Base-by-base conservation (phyloP, 2,797 vertebrate genomes). In the Bucorvus abyssinicus region DNA sequence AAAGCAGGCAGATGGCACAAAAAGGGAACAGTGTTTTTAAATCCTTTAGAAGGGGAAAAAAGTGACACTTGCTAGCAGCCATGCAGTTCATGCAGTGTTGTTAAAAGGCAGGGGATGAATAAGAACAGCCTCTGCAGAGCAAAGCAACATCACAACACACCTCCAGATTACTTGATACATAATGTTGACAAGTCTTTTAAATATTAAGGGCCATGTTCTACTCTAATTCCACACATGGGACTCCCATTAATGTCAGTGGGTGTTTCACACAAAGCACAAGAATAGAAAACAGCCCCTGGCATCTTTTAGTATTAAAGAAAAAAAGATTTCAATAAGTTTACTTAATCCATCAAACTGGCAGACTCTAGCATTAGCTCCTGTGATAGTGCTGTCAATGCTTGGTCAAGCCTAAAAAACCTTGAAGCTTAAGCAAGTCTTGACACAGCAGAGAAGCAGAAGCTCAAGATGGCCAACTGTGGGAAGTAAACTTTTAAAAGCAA, bases 341-440 rank as follows among this genome's bases (percentile, higher is more conserved):
- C 88, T 97, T 95, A 97, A 95, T 96, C 91, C 93, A 96, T 94
- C 95, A 93, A 93, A 90, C 95, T 84, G 93, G 92, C 88, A 95
- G 92, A 89, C 84, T 91, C 71, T 12, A 89, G 90, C 95, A 94
- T 94, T 94, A 97, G 67, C 94, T 92, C 45, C 91, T 91, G 63
- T 86, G 93, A 96, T 95, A 95, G 85, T 8, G 16, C 95, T 97
- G 92, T 92, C 96, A 96, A 49, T 95, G 96, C 42, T 97, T 97
- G 94, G 95, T 96, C 90, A 96, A 96, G 94, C 96, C 95, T 95
- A 95, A 96, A 94, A 96, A 97, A 75, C 80, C 90, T 96, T 94
- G 87, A 96, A 95, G 95, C 93, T 97, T 96, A 95, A 96, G 89
- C 90, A 96, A 97, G 88, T 49, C 93, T 93, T 96, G 94, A 95